phyloP scores from a whole-genome alignment of 2,888 invertebrate species.

The Synergus japonicus region DNA sequence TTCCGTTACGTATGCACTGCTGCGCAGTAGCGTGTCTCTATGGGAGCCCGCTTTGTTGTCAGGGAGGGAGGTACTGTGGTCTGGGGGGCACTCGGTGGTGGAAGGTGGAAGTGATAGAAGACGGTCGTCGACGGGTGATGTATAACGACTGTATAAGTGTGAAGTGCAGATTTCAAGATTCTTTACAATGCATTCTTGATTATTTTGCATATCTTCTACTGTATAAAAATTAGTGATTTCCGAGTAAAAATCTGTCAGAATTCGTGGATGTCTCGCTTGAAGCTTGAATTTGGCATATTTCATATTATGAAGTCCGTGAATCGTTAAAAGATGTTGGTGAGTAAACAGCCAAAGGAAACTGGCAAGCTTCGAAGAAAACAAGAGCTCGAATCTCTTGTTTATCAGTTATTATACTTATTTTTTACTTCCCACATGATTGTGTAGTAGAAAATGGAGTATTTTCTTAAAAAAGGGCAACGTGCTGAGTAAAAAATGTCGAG shows the following conservation, averaged over 20 bases:
- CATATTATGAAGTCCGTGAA: slow-evolving; percentile 63
- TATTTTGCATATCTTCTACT: slow-evolving; percentile 37
- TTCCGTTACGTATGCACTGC: no score
- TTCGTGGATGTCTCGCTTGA: slow-evolving; percentile 22
- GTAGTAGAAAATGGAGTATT: not conserved
- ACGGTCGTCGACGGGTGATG: slow-evolving; percentile 51
- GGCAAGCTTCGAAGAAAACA: slow-evolving; percentile 2
- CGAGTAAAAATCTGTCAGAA: not conserved
- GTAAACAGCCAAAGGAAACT: slow-evolving; percentile 58
- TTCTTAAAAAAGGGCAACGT: not conserved
- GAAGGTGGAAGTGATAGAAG: slow-evolving; percentile 56
- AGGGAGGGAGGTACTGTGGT: no score
- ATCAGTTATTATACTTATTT: not conserved
- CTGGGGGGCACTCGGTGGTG: not conserved
- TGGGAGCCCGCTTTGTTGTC: no score
- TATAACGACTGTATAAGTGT: slow-evolving; percentile 39
- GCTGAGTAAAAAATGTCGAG: not conserved
- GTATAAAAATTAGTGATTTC: slow-evolving; percentile 14
- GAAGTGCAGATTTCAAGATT: slow-evolving; percentile 59
- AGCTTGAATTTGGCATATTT: slow-evolving; percentile 28
- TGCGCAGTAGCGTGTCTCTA: no score
- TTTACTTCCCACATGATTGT: not conserved
- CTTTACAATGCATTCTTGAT: slow-evolving; percentile 47
- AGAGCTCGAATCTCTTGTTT: slow-evolving; percentile 25
- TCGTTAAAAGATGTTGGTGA: slow-evolving; percentile 73